phyloP scores from a whole-genome alignment of 1,140 invertebrate genomes.

The Drosophila azteca region DNA sequence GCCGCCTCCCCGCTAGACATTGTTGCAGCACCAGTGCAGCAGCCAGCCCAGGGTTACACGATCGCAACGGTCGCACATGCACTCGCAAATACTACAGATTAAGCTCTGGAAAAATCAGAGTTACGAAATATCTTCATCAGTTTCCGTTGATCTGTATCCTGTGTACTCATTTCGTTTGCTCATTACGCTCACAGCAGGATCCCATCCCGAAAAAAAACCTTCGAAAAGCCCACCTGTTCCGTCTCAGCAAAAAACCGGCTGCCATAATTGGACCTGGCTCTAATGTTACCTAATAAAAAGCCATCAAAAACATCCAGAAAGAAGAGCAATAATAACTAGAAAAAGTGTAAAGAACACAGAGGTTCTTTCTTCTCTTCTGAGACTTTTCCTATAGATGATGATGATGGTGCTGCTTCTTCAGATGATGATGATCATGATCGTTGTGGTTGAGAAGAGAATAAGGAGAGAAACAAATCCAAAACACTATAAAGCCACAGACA shows the following conservation, averaged over 20 bases:
- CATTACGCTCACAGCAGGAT: slow-evolving; percentile 54
- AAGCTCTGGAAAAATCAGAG: slow-evolving; percentile 34
- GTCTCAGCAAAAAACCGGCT: slow-evolving; percentile 47
- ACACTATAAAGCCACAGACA: slow-evolving; percentile 55
- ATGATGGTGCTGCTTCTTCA: not conserved
- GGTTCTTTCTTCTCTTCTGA: slow-evolving; percentile 11
- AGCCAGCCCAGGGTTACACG: not conserved
- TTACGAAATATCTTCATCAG: slow-evolving; percentile 49
- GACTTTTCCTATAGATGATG: slow-evolving; percentile 16
- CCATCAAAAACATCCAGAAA: slow-evolving; percentile 46
- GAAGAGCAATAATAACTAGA: slow-evolving; percentile 53
- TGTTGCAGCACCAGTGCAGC: slow-evolving; percentile 16
- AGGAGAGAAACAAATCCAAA: slow-evolving; percentile 18
- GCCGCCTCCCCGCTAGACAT: slow-evolving; percentile 49
- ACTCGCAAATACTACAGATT: no score
- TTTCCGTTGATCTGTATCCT: slow-evolving; percentile 47
- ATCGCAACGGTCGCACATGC: no score
- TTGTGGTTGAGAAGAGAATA: slow-evolving; percentile 12
- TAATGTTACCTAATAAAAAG: slow-evolving; percentile 80
- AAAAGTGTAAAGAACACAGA: slow-evolving; percentile 25
- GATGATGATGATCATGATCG: slow-evolving; percentile 33
- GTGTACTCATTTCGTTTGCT: slow-evolving; percentile 39
- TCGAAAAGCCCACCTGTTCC: slow-evolving; percentile 49
- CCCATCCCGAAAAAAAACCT: slow-evolving; percentile 3
- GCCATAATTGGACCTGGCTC: slow-evolving; percentile 67